Evolutionary conservation across 2,113 vertebrate genomes (phyloP).

Genomic region (Sinocyclocheilus anshuiensis): DNA sequence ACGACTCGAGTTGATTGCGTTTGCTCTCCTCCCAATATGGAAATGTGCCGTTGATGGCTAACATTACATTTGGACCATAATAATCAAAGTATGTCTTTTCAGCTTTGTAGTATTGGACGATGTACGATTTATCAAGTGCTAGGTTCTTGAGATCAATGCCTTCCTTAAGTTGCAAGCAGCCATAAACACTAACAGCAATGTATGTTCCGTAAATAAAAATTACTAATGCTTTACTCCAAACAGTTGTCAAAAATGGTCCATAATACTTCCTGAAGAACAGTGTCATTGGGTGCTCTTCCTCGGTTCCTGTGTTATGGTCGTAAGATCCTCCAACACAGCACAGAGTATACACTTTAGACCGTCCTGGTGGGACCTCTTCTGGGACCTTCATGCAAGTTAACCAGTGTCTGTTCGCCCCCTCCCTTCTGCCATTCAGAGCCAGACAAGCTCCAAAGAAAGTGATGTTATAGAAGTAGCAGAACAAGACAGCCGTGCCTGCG

Average conservation of each 20-base stretch:
- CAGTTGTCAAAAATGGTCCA: slow-evolving; percentile 73
- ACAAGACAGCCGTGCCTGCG: slow-evolving; percentile 79
- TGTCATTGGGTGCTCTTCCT: slow-evolving; percentile 64
- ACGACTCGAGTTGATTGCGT: slow-evolving; percentile 61
- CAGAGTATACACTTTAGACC: slow-evolving; percentile 44
- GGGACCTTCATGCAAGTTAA: slow-evolving; percentile 73
- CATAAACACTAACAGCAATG: slow-evolving; percentile 74
- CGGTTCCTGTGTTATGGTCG: slow-evolving; percentile 49
- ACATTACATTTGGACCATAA: slow-evolving; percentile 76
- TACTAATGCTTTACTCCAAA: slow-evolving; percentile 64
- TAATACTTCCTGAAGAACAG: slow-evolving; percentile 76
- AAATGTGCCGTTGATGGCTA: slow-evolving; percentile 71
- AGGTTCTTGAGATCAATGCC: slow-evolving; percentile 78
- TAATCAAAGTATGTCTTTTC: slow-evolving; percentile 74
- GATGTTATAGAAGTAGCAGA: slow-evolving; percentile 85
- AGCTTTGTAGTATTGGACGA: slow-evolving; percentile 70
- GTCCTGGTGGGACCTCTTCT: slow-evolving; percentile 52
- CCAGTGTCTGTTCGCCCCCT: slow-evolving; percentile 78
- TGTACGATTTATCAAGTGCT: slow-evolving; percentile 74
- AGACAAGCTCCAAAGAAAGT: slow-evolving; percentile 85
- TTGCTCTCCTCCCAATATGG: slow-evolving; percentile 74
- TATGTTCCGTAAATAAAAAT: slow-evolving; percentile 70
- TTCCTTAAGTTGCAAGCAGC: slow-evolving; percentile 71
- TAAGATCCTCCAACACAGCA: slow-evolving; percentile 72
- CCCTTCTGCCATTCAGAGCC: slow-evolving; percentile 81